Evolutionary conservation across 2,888 invertebrate genomes (phyloP).

Genomic region (Keiferia lycopersicella): DNA sequence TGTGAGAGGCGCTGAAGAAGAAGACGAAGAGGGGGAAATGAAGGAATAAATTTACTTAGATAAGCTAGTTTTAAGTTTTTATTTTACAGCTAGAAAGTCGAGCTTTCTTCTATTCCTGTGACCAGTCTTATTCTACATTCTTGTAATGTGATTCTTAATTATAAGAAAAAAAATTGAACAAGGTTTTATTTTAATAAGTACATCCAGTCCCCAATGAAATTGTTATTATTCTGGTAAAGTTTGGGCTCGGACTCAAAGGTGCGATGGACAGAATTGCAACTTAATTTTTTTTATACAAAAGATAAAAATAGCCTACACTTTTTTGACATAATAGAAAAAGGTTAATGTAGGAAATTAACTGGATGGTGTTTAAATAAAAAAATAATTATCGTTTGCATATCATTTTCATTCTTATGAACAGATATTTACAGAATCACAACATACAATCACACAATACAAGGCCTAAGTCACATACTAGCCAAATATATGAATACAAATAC

Average conservation of each 20-base stretch:
- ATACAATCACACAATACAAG: slow-evolving; percentile 44
- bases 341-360: too few species aligned
- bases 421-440: slow-evolving; percentile 61
- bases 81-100: neutral
- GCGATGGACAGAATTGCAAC: too few species aligned
- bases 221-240: neutral
- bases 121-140: neutral
- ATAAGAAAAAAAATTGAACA: neutral
- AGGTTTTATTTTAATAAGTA: neutral
- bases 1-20: slow-evolving; percentile 96
- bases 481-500: slow-evolving; percentile 11
- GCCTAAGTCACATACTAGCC: slow-evolving; percentile 31
- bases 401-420: slow-evolving; percentile 46
- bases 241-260: neutral
- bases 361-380: too few species aligned
- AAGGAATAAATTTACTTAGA: slow-evolving; percentile 83
- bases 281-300: too few species aligned
- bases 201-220: neutral
- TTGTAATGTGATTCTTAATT: slow-evolving; percentile 14
- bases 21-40: slow-evolving; percentile 98
- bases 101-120: neutral
- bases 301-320: too few species aligned
- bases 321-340: too few species aligned
- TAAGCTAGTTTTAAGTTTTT: slow-evolving; percentile 8
- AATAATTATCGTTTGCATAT: too few species aligned